These are phyloP conservation scores for Poeciliopsis infans DNA, from an alignment of 2,797 vertebrate genomes.

Conservation along the genomic window DNA sequence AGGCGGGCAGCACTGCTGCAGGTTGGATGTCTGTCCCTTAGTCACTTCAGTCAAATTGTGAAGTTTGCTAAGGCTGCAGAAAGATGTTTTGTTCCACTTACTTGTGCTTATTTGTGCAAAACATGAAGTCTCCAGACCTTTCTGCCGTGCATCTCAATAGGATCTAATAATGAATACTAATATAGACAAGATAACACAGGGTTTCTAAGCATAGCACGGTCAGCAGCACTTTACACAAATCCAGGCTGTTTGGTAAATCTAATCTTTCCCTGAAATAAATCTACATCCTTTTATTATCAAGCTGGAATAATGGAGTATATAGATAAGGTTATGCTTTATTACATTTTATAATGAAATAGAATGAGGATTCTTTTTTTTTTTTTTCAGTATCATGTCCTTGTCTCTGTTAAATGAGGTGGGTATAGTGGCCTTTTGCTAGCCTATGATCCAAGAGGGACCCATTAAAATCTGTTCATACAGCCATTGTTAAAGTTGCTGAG, in stretches of 20 bases:
- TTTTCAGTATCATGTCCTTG: constrained; percentile 55
- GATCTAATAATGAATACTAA: constrained; percentile 10
- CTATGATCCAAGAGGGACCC: constrained; percentile 73
- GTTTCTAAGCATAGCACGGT: constrained; percentile 12
- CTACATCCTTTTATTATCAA: constrained; percentile 24
- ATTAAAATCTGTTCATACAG: constrained; percentile 76
- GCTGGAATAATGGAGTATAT: constrained; percentile 3
- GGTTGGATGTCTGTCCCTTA: constrained; percentile 54
- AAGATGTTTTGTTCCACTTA: constrained; percentile 30
- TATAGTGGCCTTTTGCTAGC: constrained; percentile 67
- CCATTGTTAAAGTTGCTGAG: constrained; percentile 70
- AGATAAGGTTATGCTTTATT: constrained; percentile 46
- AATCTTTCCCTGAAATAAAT: constrained; percentile 5
- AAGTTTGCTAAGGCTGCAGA: constrained; percentile 23
- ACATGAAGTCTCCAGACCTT: background rate
- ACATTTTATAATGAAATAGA: constrained; percentile 45
- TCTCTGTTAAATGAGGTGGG: constrained; percentile 71
- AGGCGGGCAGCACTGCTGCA: constrained; percentile 55
- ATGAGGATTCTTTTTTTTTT: constrained; percentile 51
- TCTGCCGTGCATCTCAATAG: constrained; percentile 7
- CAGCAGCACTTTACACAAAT: constrained; percentile 8
- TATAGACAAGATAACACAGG: background rate
- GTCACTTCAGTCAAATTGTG: constrained; percentile 58
- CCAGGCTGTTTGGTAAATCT: background rate
- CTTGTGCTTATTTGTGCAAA: constrained; percentile 23